phyloP scores from a whole-genome alignment of 2,113 vertebrate species.

The Cathartes aura region DNA sequence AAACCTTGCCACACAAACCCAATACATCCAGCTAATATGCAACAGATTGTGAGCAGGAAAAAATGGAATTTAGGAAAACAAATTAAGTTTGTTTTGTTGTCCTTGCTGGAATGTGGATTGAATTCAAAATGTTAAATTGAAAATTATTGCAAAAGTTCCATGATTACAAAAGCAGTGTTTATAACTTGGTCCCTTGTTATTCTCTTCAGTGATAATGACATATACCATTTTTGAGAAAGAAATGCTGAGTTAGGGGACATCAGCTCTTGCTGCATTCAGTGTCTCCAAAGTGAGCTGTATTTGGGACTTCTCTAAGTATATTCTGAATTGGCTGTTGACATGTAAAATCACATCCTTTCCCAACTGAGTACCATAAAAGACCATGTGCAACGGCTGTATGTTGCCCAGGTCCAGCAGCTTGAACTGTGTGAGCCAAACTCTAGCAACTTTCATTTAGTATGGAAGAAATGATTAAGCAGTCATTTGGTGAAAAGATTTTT shows the following conservation, averaged over 20 bases:
- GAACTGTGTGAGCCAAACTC: background rate
- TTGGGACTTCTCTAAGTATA: background rate
- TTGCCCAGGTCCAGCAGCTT: background rate
- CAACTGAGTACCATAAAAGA: fast-evolving
- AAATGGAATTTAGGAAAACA: background rate
- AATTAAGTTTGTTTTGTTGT: background rate
- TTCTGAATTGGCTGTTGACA: fast-evolving
- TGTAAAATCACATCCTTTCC: background rate
- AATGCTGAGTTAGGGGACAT: background rate
- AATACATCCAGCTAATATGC: background rate
- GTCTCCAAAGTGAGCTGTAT: background rate
- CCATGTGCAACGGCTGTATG: no score
- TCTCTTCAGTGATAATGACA: background rate
- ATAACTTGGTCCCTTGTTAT: background rate
- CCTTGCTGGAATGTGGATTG: background rate
- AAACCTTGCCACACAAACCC: no score
- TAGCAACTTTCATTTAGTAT: fast-evolving
- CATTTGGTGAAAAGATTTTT: background rate
- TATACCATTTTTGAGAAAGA: background rate
- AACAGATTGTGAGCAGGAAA: background rate
- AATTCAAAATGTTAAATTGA: background rate
- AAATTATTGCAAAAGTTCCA: background rate
- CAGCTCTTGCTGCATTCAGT: background rate
- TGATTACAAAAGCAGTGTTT: background rate
- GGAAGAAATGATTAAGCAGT: background rate